Conservation (phyloP, 2,888 invertebrate genomes). For the Stramonita haemastoma region DNA sequence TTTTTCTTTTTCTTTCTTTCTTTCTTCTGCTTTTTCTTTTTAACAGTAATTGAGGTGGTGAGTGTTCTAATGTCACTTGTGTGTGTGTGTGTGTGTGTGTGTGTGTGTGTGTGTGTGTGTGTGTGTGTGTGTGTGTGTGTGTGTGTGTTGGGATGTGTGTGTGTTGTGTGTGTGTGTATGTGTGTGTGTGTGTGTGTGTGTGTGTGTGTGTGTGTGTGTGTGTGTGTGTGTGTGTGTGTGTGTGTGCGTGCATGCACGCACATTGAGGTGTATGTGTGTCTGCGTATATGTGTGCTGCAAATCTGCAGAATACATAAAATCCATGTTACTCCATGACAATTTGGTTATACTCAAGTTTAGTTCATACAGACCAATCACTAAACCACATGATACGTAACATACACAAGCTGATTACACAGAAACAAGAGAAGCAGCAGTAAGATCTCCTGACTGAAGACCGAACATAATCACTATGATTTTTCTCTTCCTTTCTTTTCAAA, state of each 20-base stretch:
- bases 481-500: too few species aligned
- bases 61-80: not conserved
- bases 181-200: not conserved
- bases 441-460: too few species aligned
- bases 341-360: not conserved
- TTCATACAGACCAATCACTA: too few species aligned
- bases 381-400: too few species aligned
- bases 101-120: conserved; percentile 1
- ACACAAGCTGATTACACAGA: too few species aligned
- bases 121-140: not conserved
- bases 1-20: too few species aligned
- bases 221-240: not conserved
- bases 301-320: too few species aligned
- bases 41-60: not conserved
- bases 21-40: not conserved
- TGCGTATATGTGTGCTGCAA: not conserved
- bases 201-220: not conserved
- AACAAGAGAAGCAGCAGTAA: too few species aligned
- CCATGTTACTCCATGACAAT: too few species aligned
- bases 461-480: too few species aligned
- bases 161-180: not conserved
- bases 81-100: not conserved
- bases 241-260: not conserved
- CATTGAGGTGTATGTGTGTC: not conserved
- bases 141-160: not conserved